Evolutionary conservation across 1,140 invertebrate species (phyloP).

Genomic region (Pachypsylla venusta): DNA sequence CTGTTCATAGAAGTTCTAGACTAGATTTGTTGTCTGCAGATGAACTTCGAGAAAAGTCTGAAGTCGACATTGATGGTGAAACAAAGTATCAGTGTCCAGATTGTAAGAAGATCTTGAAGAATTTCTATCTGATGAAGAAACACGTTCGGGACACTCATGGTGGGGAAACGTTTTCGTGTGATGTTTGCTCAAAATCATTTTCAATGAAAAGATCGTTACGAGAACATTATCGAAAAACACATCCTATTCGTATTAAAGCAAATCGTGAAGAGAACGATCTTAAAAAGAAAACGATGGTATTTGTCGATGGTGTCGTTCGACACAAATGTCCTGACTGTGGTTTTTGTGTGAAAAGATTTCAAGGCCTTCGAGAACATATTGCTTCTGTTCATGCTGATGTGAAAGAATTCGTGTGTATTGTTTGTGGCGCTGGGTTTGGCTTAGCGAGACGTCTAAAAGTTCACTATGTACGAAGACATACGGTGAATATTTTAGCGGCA

Average conservation of each 20-base stretch:
- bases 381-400: conserved; percentile 3
- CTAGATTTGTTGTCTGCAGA: neutral
- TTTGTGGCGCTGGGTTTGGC: neutral
- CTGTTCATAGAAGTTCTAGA: neutral
- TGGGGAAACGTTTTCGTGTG: neutral
- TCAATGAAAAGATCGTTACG: neutral
- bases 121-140: neutral
- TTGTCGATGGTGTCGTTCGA: neutral
- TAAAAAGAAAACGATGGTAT: conserved; percentile 7
- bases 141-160: neutral
- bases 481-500: neutral
- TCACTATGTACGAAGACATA: neutral
- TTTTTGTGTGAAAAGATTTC: neutral
- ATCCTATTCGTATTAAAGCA: neutral
- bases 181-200: neutral
- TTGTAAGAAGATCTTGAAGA: neutral
- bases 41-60: neutral
- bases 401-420: neutral
- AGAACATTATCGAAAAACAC: neutral
- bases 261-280: neutral
- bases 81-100: neutral
- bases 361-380: neutral
- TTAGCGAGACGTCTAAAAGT: neutral
- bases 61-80: conserved; percentile 1
- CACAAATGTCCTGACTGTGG: conserved; percentile 3